These are phyloP conservation scores for Gallinago paraguaiae DNA, from an alignment of 2,113 vertebrate genomes.

Conservation along the genomic window DNA sequence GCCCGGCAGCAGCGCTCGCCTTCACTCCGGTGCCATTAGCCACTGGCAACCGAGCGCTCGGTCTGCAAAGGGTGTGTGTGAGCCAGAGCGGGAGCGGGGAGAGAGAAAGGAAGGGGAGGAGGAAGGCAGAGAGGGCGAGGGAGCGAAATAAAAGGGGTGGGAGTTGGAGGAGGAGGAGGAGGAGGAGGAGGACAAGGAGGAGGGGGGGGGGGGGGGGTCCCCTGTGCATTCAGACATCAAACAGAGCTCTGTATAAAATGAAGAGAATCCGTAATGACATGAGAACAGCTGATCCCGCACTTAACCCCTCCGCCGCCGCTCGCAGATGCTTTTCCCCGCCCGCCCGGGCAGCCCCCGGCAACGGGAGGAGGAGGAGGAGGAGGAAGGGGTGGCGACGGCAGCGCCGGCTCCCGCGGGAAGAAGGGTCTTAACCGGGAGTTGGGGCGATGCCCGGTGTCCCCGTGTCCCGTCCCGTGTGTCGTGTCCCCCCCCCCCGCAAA, in stretches of 20 bases:
- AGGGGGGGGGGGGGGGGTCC: conserved; percentile 82
- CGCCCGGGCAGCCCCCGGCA: neutral
- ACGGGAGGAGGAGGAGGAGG: neutral
- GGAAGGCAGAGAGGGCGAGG: conserved; percentile 61
- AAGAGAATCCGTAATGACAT: conserved; percentile 80
- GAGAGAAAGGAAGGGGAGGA: conserved; percentile 72
- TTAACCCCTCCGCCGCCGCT: conserved; percentile 78
- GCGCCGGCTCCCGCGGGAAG: neutral
- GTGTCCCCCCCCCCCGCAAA: neutral
- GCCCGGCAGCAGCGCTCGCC: conserved; percentile 47
- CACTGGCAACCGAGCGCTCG: conserved; percentile 79
- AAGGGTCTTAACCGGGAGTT: conserved; percentile 4
- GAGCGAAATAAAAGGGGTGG: conserved; percentile 69
- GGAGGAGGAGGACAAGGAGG: conserved; percentile 22
- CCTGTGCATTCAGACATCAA: conserved; percentile 87
- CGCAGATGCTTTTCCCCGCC: conserved; percentile 11
- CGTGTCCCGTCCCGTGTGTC: neutral
- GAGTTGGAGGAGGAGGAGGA: conserved; percentile 77
- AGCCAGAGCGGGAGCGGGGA: conserved; percentile 68
- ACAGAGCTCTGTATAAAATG: conserved; percentile 81
- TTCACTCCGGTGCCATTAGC: conserved; percentile 87
- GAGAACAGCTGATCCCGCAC: conserved; percentile 81
- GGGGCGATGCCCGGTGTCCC: conserved; percentile 29
- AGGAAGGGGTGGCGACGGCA: neutral
- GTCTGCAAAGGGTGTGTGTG: conserved; percentile 75